Base-by-base conservation (phyloP, 2,113 vertebrate genomes). In the Pterocles gutturalis region DNA sequence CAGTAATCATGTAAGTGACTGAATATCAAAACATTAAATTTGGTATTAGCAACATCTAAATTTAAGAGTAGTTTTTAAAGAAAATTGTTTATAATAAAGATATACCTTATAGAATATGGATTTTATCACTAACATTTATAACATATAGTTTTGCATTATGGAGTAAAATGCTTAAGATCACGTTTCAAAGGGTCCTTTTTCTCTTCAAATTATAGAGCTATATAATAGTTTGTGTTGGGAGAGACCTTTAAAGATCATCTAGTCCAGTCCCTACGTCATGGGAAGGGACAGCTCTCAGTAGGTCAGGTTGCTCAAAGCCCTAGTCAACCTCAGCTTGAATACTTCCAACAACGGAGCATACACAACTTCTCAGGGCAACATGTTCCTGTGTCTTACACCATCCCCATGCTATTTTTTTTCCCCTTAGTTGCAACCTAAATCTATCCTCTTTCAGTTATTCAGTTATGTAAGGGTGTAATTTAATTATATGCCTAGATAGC, bases 251-350 rank as follows among this genome's bases (percentile, higher is more conserved):
- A 57, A 31, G 16, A 33, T 38, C 26, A 34, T 4, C 5, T 54
- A 4, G 19, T 72, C 31, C 38, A 55, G 33, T 26, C 9, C 10
- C 3, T 1, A 13, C 67, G 19, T 25, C 3, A 2, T 3, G 5
- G 22, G 14, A 33, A 57, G 19, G 7, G 17, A 84, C 17, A 84
- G 6, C 53, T 58, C 45, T 11, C 26, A 34, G 13, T 7, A 55
- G 14, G 13, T 26, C 41, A 57, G 4, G 14, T 12, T n/a, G 18
- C 33, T 34, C 7, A 16, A 33, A 58, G 7, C 21, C 18, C 28
- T 31, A 41, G 1, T 6, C 7, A 77, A 33, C 18, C 48, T 33
- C 36, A 36, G 1, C 17, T 36, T 62, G 34, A 80, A 28, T 14
- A 51, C 31, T 43, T 66, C 9, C 34, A 58, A 0, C 10, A 17